Percentiles rank a stretch among this genome's conserved stretches.
Conservation (phyloP, 2,113 vertebrate genomes). For the Anarhynchus alexandrinus region DNA sequence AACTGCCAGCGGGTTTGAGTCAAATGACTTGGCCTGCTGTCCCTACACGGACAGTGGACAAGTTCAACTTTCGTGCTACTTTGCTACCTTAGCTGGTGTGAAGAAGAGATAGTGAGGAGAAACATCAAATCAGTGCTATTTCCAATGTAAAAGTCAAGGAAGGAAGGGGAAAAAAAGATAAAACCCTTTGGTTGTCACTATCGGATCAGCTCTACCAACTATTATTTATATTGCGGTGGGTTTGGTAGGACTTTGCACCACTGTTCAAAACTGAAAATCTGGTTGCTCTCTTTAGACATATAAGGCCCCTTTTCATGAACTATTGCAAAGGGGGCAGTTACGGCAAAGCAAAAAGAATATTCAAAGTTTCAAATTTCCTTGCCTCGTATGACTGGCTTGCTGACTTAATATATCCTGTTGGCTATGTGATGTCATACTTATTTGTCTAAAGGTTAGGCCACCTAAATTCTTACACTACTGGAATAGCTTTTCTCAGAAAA, state of each 20-base stretch:
- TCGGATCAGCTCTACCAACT: not conserved
- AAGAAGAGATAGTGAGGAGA: not conserved
- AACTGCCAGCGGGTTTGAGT: not conserved
- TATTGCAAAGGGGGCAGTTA: not conserved
- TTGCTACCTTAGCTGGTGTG: not conserved
- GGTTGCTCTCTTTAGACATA: not conserved
- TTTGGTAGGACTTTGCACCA: not conserved
- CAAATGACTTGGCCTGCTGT: not conserved
- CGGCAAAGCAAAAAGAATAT: not conserved
- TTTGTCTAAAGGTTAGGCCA: not conserved
- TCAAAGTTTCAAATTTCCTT: not conserved
- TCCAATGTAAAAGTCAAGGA: not conserved
- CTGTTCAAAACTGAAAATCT: not conserved
- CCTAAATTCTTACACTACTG: not conserved
- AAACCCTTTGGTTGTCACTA: not conserved
- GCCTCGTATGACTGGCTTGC: not conserved
- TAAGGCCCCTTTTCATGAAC: not conserved
- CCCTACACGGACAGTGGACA: not conserved
- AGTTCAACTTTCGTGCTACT: not conserved
- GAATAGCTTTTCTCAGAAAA: not conserved
- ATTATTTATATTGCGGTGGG: not conserved
- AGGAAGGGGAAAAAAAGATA: not conserved
- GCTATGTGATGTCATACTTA: not conserved
- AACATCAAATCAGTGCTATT: not conserved
- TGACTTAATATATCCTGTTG: not conserved